Evolutionary conservation across 2,888 invertebrate species (phyloP).

Genomic region (Torymus tubicola): DNA sequence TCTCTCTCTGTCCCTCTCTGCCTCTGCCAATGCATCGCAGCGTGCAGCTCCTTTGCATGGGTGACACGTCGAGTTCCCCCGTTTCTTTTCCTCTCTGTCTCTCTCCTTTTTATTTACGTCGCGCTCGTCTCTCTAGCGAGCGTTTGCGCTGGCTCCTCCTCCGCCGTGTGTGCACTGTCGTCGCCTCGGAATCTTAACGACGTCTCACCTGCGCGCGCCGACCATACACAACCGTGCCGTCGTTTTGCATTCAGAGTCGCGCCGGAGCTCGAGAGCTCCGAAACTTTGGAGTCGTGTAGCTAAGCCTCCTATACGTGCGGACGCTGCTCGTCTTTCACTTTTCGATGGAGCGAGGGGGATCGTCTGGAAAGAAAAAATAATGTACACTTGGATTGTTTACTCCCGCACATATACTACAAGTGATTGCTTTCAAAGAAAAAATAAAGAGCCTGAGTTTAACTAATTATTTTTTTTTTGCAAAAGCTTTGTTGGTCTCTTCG

Average conservation of each 20-base stretch:
- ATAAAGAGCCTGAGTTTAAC: no score
- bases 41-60: conserved; percentile 27
- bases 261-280: background rate
- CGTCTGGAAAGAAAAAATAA: background rate
- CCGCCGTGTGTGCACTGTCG: conserved; percentile 56
- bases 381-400: background rate
- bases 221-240: background rate
- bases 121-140: conserved; percentile 9
- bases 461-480: no score
- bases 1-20: no score
- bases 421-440: no score
- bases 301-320: no score
- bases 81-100: conserved; percentile 5
- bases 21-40: background rate
- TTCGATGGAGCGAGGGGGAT: background rate
- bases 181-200: conserved; percentile 64
- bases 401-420: no score
- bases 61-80: conserved; percentile 41
- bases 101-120: conserved; percentile 13
- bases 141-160: conserved; percentile 53
- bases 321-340: no score
- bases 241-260: conserved; percentile 15
- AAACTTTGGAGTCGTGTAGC: no score
- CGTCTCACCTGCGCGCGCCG: conserved; percentile 40
- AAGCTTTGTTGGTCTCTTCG: no score